Base-by-base conservation (phyloP, 2,113 vertebrate genomes). In the Phalacrocorax pelagicus region DNA sequence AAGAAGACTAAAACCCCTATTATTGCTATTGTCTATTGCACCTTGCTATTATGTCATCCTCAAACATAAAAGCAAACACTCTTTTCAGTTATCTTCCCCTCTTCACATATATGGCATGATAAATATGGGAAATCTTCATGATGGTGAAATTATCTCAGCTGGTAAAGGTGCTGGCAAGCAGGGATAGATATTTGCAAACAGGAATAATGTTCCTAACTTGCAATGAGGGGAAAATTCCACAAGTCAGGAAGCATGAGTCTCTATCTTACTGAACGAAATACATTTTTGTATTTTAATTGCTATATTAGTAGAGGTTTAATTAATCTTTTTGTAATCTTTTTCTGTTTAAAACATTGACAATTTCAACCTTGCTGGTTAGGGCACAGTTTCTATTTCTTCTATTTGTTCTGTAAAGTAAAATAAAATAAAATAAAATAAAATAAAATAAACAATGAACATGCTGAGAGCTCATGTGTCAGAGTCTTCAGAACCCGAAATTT, bases 381-480 rank as follows among this genome's bases (percentile, higher is more conserved):
- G 19, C 22, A 49, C 15, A 24, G 73, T 36, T 61, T 55, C n/a
- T 34, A 14, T 40, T 58, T 52, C 9, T 77, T 47, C 36, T 36
- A 54, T 54, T 72, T 66, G 3, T 38, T 34, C 29, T 24, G 15
- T 47, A 36, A 84, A 46, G 46, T 21, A 22, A 57, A 57, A 32
- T 62, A 61, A 21, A 57, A 15, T n/a, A 21, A 27, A 36, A 52
- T 34, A 32, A 78, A 70, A 9, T 36, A 47, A 72, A 38, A 38
- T 38, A 38, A 38, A 38, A 38, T 38, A 38, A 38, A 38, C 9
- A 20, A 22, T 23, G 2, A 65, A 55, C n/a, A 54, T 23, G 24
- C 2, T 2, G 21, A 71, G 10, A 75, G 0, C 7, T 77, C 13
- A 20, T 1, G 1, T 46, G 3, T 65, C 2, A 44, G 6, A 0